A percentile compares a stretch with the other conserved stretches of the same genome.
These are phyloP conservation scores for Entomobrya multifasciata DNA, from an alignment of 2,888 invertebrate species.

Conservation along the genomic window DNA sequence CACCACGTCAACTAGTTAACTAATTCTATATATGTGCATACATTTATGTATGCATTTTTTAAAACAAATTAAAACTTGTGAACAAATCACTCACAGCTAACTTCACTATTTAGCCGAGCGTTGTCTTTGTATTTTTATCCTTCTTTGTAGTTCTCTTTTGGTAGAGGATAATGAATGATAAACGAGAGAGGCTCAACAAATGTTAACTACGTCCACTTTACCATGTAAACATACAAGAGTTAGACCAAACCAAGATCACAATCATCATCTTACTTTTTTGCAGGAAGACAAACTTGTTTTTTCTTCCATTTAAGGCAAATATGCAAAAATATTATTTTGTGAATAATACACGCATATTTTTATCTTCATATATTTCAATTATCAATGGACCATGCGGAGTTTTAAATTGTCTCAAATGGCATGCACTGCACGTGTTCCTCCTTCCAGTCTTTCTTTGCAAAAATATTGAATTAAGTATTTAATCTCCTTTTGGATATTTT, in stretches of 20 bases:
- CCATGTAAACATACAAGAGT: background rate
- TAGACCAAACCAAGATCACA: background rate
- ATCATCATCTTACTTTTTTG: background rate
- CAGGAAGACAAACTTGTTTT: slow-evolving; percentile 38
- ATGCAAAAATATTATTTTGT: slow-evolving; percentile 8
- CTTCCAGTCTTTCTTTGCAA: background rate
- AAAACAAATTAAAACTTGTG: background rate
- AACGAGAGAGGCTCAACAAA: background rate
- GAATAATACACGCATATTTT: no score
- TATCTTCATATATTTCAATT: background rate
- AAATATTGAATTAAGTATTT: slow-evolving; percentile 9
- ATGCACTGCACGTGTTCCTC: no score
- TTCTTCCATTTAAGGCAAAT: background rate
- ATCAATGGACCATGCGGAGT: background rate
- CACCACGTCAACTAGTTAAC: no score
- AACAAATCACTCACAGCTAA: slow-evolving; percentile 16
- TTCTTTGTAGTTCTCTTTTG: slow-evolving; percentile 6
- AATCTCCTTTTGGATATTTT: slow-evolving; percentile 27
- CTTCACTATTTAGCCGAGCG: no score
- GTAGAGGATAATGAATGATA: slow-evolving; percentile 30
- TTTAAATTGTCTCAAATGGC: background rate
- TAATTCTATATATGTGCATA: no score
- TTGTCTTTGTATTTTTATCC: background rate
- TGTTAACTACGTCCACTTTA: background rate
- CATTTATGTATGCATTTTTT: slow-evolving; percentile 23